Conservation (phyloP, 1,140 invertebrate genomes). For the Cyclargus thomasi region DNA sequence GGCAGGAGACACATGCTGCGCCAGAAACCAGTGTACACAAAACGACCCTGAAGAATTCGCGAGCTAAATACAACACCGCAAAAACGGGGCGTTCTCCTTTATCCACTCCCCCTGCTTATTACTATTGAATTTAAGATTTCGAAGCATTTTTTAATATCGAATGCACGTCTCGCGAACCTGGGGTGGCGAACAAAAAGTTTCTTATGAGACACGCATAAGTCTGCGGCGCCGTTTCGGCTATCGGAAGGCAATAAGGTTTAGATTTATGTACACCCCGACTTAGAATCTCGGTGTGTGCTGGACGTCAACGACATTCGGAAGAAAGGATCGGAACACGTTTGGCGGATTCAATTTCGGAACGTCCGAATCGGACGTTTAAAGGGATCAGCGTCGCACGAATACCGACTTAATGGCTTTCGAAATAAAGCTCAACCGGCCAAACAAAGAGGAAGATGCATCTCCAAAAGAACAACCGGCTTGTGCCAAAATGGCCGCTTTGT, state of each 20-base stretch:
- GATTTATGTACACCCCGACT: slow-evolving; percentile 37
- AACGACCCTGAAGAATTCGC: slow-evolving; percentile 65
- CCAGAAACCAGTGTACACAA: slow-evolving; percentile 67
- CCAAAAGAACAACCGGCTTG: slow-evolving; percentile 48
- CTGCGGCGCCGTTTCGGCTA: slow-evolving; percentile 44
- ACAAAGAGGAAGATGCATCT: slow-evolving; percentile 28
- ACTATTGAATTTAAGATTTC: slow-evolving; percentile 72
- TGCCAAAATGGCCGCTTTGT: slow-evolving; percentile 44
- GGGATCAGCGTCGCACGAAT: slow-evolving; percentile 34
- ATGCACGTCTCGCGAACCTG: slow-evolving; percentile 61
- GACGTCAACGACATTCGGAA: slow-evolving; percentile 46
- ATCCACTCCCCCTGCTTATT: slow-evolving; percentile 63
- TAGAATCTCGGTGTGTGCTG: slow-evolving; percentile 41
- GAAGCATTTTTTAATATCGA: slow-evolving; percentile 67
- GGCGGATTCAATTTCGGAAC: slow-evolving; percentile 46
- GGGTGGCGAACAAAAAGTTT: slow-evolving; percentile 60
- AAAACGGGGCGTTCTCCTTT: slow-evolving; percentile 68
- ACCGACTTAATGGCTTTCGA: slow-evolving; percentile 40
- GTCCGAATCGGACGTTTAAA: slow-evolving; percentile 32
- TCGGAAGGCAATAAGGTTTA: slow-evolving; percentile 56
- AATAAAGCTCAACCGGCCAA: slow-evolving; percentile 36
- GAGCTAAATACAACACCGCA: slow-evolving; percentile 71
- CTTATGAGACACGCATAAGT: slow-evolving; percentile 42
- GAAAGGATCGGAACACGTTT: slow-evolving; percentile 60
- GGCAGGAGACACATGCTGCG: slow-evolving; percentile 63